Evolutionary conservation across 2,888 invertebrate species (phyloP), one percentile per base, ranked within the genome.

Genomic region (Dinocampus coccinellae): DNA sequence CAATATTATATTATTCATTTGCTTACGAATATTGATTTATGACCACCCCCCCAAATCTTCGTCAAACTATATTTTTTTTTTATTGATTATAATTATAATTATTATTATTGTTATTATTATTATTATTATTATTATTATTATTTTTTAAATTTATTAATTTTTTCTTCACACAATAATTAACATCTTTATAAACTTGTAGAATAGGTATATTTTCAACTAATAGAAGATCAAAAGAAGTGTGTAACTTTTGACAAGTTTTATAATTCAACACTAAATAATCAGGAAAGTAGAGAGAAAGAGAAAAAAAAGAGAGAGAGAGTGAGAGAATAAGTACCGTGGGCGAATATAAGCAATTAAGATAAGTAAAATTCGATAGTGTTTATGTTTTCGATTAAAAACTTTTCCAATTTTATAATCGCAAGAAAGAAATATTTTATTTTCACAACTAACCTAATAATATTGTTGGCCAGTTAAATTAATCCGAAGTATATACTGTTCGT

Each of bases 401-500:
- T 55, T 34, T 33, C 39, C 42, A 47, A 68, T 24, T 22, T 26
- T 60, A 42, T 42, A 57, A 58, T 29, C 33, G 4, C n/a, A 57
- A 24, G 29, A 24, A 60, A 60, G 64, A 60, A 58, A 61, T 47
- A 68, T 63, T 64, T 68, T 42, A 39, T 70, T 66, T 33, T 66
- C 52, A 66, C 62, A 36, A 62, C 69, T 42, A 34, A 53, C 36
- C 53, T 61, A 42, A 61, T 52, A 61, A 68, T 36, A 24, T 26
- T 53, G 47, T 60, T 74, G 11, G 33, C 26, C n/a, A 61, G 65
- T 71, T 69, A 66, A 72, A 34, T 24, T 65, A 63, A 52, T 34
- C 20, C 34, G 60, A 63, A 57, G 29, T 29, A 61, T 61, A 22
- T n/a, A 65, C 16, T n/a, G 3, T 24, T n/a, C 36, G 10, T 29